Conservation (phyloP, 2,888 invertebrate genomes). For the Folsomia manolachei region DNA sequence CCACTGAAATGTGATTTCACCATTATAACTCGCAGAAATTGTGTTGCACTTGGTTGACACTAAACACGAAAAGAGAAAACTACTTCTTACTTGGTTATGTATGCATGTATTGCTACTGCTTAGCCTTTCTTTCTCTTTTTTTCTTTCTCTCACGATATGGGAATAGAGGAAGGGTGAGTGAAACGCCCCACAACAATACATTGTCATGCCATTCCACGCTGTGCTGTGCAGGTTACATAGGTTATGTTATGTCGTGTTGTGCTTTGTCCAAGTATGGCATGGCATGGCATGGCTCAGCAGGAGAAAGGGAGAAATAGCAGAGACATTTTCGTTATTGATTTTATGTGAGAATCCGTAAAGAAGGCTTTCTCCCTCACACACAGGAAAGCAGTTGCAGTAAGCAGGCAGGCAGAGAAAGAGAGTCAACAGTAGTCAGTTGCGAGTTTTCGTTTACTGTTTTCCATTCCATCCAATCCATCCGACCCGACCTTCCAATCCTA, state of each 20-base stretch:
- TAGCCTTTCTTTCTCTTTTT: background rate
- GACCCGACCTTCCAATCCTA: conserved; percentile 1
- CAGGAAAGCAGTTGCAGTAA: too few species aligned
- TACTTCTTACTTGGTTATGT: background rate
- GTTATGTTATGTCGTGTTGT: background rate
- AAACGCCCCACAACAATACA: background rate
- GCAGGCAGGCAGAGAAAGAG: too few species aligned
- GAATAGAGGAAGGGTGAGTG: background rate
- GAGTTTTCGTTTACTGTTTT: conserved; percentile 11
- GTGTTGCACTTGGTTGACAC: conserved; percentile 14
- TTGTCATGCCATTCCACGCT: background rate
- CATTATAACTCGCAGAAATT: background rate
- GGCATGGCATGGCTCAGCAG: background rate
- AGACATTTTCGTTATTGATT: conserved; percentile 36
- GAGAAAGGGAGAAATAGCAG: conserved; percentile 25
- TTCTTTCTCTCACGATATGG: background rate
- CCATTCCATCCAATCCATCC: conserved; percentile 6
- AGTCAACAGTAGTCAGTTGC: conserved; percentile 12
- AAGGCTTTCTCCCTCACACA: conserved; percentile 11
- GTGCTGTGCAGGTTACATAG: background rate
- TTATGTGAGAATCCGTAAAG: conserved; percentile 34
- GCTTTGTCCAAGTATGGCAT: background rate
- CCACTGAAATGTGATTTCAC: conserved; percentile 16
- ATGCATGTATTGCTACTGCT: background rate
- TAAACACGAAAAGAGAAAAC: conserved; percentile 11